Conservation (phyloP, 2,888 invertebrate species). For the Laspeyria flexula region DNA sequence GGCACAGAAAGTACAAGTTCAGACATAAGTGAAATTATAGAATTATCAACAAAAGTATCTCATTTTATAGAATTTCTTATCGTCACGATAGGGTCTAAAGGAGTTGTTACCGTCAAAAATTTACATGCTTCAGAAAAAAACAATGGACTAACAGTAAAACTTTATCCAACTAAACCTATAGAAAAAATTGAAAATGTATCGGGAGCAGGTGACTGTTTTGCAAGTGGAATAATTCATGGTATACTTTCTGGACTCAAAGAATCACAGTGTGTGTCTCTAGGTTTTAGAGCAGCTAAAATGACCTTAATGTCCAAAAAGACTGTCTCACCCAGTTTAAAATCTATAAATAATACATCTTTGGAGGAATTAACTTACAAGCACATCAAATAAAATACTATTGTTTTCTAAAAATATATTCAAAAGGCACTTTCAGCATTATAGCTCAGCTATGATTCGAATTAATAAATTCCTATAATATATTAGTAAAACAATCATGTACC, state of each 20-base stretch:
- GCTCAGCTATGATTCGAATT: too few species aligned
- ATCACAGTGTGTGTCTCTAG: conserved; percentile 86
- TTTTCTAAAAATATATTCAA: conserved; percentile 11
- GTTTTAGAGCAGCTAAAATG: conserved; percentile 86
- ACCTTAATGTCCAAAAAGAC: conserved; percentile 87
- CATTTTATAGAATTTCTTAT: conserved; percentile 84
- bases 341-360: conserved; percentile 9
- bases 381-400: conserved; percentile 11
- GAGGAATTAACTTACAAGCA: conserved; percentile 14
- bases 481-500: too few species aligned
- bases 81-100: conserved; percentile 87
- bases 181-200: conserved; percentile 89
- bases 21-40: conserved; percentile 51
- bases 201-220: conserved; percentile 93
- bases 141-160: conserved; percentile 35
- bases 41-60: conserved; percentile 70
- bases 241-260: conserved; percentile 85
- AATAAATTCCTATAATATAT: too few species aligned
- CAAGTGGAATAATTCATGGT: conserved; percentile 89
- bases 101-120: conserved; percentile 80
- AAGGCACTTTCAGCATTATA: conserved; percentile 14
- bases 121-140: background rate
- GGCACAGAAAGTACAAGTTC: background rate
- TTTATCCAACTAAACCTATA: conserved; percentile 73
- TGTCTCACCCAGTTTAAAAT: conserved; percentile 77